Evolutionary conservation across 2,888 invertebrate genomes (phyloP).

Genomic region (Luffia ferchaultella): DNA sequence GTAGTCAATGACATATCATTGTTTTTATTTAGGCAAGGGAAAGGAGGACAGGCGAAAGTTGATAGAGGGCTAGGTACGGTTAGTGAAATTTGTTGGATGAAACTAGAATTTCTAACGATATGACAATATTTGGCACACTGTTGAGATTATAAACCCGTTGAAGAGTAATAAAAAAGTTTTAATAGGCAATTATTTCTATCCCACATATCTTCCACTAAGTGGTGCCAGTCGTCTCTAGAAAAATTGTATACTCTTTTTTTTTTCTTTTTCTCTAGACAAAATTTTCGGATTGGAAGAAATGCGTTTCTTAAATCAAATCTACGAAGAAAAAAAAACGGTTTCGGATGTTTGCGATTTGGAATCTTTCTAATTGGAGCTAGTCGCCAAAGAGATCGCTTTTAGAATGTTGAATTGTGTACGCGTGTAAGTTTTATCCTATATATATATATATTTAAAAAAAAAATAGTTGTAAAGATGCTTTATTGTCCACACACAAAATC

Average conservation of each 20-base stretch:
- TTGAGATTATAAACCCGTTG: constrained; percentile 47
- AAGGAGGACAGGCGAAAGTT: constrained; percentile 15
- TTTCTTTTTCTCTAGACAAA: not conserved
- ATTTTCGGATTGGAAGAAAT: not conserved
- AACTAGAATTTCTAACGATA: constrained; percentile 32
- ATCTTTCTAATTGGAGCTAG: constrained; percentile 62
- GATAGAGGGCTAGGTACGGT: constrained; percentile 25
- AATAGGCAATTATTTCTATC: constrained; percentile 42
- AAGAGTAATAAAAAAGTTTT: constrained; percentile 44
- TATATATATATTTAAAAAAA: too few relatives aligned
- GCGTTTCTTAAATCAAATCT: not conserved
- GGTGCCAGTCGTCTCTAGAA: constrained; percentile 37
- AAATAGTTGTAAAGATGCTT: constrained; percentile 57
- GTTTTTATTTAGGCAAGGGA: constrained; percentile 32
- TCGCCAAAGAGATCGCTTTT: constrained; percentile 55
- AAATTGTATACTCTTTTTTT: constrained; percentile 1
- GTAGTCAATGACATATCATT: constrained; percentile 63
- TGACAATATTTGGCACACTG: constrained; percentile 49
- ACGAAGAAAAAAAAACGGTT: constrained; percentile 4
- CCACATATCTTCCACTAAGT: constrained; percentile 60
- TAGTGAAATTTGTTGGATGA: constrained; percentile 35
- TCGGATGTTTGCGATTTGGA: constrained; percentile 40
- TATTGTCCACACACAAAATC: constrained; percentile 59
- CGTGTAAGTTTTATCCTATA: constrained; percentile 51
- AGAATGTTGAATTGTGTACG: constrained; percentile 48